These are phyloP conservation scores for Alosa alosa DNA, from an alignment of 2,113 vertebrate species.

Conservation along the genomic window DNA sequence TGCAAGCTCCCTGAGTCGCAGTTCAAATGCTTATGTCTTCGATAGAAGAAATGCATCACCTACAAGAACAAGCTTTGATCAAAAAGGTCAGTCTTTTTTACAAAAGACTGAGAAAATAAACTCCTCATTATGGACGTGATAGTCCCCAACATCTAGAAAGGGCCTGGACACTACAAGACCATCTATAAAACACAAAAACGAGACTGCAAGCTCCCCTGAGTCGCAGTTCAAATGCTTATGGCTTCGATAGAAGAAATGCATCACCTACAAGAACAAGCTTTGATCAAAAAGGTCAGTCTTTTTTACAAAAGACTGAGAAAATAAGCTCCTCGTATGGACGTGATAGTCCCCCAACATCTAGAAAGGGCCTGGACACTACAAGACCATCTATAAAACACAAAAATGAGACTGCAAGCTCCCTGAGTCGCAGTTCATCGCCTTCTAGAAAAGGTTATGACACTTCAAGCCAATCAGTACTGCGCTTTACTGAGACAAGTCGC, in stretches of 20 bases:
- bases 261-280: constrained; percentile 39
- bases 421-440: constrained; percentile 34
- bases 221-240: constrained; percentile 21
- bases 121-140: constrained; percentile 18
- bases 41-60: constrained; percentile 39
- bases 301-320: constrained; percentile 37
- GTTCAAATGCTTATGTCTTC: not conserved
- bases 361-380: constrained; percentile 50
- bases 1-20: constrained; percentile 40
- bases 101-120: constrained; percentile 39
- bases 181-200: constrained; percentile 52
- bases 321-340: constrained; percentile 22
- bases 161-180: constrained; percentile 52
- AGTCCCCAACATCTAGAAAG: constrained; percentile 60
- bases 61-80: constrained; percentile 33
- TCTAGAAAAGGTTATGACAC: not conserved
- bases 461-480: constrained; percentile 18
- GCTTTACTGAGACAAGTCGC: constrained; percentile 19
- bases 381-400: constrained; percentile 55
- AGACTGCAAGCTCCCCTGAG: constrained; percentile 42
- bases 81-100: constrained; percentile 22
- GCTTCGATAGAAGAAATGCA: constrained; percentile 26
- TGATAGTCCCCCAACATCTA: constrained; percentile 56
- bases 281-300: constrained; percentile 29
- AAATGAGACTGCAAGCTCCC: constrained; percentile 44